Percentiles rank a stretch among this genome's conserved stretches.
These are phyloP conservation scores for Danionella cerebrum DNA, from an alignment of 2,113 vertebrate species.

Conservation along the genomic window DNA sequence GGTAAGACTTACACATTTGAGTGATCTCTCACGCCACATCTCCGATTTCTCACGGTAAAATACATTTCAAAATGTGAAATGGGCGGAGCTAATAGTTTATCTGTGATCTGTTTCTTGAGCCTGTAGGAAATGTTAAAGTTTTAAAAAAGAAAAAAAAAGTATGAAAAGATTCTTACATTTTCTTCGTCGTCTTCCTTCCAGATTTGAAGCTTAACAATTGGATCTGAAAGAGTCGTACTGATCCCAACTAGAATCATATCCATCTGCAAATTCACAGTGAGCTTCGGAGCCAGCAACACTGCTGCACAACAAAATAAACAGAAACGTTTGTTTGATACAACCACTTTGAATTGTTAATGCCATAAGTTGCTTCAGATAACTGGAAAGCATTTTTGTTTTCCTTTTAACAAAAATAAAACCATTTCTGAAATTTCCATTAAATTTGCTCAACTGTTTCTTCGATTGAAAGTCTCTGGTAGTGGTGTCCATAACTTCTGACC, in stretches of 20 bases:
- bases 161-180: conserved; percentile 43
- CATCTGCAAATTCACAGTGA: conserved; percentile 25
- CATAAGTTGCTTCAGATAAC: too few relatives aligned
- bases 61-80: too few relatives aligned
- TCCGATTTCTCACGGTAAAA: too few relatives aligned
- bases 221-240: conserved; percentile 16
- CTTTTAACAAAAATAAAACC: too few relatives aligned
- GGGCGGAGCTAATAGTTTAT: too few relatives aligned
- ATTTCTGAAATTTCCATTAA: too few relatives aligned
- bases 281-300: conserved; percentile 22
- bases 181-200: conserved; percentile 46
- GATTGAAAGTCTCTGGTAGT: conserved; percentile 51
- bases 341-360: too few relatives aligned
- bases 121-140: not conserved
- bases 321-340: too few relatives aligned
- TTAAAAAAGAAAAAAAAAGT: not conserved
- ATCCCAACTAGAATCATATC: conserved; percentile 45
- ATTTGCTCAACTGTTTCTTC: conserved; percentile 60
- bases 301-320: conserved; percentile 2
- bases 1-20: too few relatives aligned
- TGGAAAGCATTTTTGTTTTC: too few relatives aligned
- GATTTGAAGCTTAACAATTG: conserved; percentile 32
- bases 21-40: too few relatives aligned
- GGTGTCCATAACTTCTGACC: conserved; percentile 32
- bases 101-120: too few relatives aligned